phyloP scores from a whole-genome alignment of 2,888 invertebrate species.

The Aspidapion aeneum region DNA sequence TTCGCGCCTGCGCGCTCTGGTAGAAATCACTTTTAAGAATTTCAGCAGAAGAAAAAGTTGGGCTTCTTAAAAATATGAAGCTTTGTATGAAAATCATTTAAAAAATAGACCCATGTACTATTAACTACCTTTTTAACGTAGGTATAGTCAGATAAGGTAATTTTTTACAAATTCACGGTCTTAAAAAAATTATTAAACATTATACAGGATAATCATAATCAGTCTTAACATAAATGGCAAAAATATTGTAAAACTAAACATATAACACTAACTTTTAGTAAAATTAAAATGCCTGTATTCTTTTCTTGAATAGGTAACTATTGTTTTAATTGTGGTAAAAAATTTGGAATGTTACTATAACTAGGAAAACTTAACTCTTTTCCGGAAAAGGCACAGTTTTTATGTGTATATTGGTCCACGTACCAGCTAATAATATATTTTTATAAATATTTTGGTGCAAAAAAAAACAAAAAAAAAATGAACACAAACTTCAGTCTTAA shows the following conservation, averaged over 20 bases:
- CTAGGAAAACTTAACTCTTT: neutral
- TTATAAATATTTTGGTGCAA: neutral
- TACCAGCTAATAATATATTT: neutral
- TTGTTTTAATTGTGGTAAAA: neutral
- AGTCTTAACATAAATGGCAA: slow-evolving; percentile 48
- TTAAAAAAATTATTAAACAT: slow-evolving; percentile 40
- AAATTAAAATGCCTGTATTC: too few relatives aligned
- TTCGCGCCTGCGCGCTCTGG: too few relatives aligned
- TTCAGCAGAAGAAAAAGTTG: too few relatives aligned
- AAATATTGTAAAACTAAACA: slow-evolving; percentile 20
- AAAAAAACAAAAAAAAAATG: neutral
- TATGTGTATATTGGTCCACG: neutral
- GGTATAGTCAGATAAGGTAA: too few relatives aligned
- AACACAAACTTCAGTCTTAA: neutral
- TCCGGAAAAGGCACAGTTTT: neutral
- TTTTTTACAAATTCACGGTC: too few relatives aligned
- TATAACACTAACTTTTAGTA: neutral
- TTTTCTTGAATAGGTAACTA: neutral
- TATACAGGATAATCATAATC: slow-evolving; percentile 34
- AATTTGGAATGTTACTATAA: neutral
- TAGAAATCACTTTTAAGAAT: too few relatives aligned
- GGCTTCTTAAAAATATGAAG: too few relatives aligned
- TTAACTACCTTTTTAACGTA: too few relatives aligned
- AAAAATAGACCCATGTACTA: too few relatives aligned
- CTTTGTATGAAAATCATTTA: too few relatives aligned